These are phyloP conservation scores for Neuroscelio doddi DNA, from an alignment of 2,888 invertebrate species.

Conservation along the genomic window DNA sequence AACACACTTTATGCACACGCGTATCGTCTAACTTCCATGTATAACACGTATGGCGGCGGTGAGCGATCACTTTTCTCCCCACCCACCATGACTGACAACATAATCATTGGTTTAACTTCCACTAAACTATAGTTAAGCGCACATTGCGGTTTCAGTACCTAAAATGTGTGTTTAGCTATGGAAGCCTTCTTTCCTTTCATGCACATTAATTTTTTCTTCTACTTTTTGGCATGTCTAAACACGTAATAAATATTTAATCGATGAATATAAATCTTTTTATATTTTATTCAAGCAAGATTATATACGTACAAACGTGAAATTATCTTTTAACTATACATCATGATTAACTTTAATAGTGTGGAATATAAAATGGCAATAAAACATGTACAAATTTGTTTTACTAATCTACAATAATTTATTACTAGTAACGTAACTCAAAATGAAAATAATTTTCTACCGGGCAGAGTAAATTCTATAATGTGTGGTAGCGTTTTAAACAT, in stretches of 20 bases:
- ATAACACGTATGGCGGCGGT: slow-evolving; percentile 57
- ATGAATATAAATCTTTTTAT: slow-evolving; percentile 3
- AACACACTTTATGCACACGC: slow-evolving; percentile 40
- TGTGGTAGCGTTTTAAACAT: no score
- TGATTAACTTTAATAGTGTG: no score
- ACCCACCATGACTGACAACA: slow-evolving; percentile 69
- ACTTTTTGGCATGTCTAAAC: background rate
- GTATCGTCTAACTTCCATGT: slow-evolving; percentile 39
- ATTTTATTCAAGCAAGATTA: background rate
- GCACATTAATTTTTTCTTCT: slow-evolving; percentile 23
- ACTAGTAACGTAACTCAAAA: no score
- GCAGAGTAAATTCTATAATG: slow-evolving; percentile 14
- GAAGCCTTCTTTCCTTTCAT: slow-evolving; percentile 27
- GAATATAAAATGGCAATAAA: background rate
- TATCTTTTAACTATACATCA: no score
- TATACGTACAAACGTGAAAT: no score
- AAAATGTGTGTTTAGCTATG: slow-evolving; percentile 66
- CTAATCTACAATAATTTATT: no score
- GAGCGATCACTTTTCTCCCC: slow-evolving; percentile 69
- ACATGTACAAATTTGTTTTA: no score
- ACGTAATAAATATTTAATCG: slow-evolving; percentile 4
- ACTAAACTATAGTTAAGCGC: slow-evolving; percentile 69
- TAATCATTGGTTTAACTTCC: slow-evolving; percentile 71
- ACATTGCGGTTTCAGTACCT: slow-evolving; percentile 66
- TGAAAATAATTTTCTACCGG: background rate